A percentile compares a stretch with the other conserved stretches of the same genome.
Conservation (phyloP, 2,113 vertebrate species). For the Zosterops pallidus region DNA sequence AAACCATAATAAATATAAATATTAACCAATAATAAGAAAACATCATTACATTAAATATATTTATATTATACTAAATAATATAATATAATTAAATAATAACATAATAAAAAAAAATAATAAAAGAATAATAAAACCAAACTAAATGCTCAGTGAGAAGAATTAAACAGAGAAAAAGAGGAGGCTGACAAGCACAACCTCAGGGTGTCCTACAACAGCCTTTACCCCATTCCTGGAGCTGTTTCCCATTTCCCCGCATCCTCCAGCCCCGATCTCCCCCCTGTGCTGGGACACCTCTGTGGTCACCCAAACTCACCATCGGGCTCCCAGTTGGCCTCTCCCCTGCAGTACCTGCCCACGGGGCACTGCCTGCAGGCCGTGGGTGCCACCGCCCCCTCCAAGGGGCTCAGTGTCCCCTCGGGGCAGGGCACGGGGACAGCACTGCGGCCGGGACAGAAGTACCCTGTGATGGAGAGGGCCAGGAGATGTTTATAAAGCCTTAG, state of each 20-base stretch:
- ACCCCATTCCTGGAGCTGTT: accelerated
- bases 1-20: too few species aligned
- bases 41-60: background rate
- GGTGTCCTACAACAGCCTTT: background rate
- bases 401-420: constrained; percentile 80
- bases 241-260: background rate
- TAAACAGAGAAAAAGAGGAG: background rate
- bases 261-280: background rate
- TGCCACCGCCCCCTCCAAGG: constrained; percentile 72
- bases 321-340: constrained; percentile 75
- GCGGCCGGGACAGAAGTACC: constrained; percentile 80
- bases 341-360: constrained; percentile 82
- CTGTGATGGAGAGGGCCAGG: constrained; percentile 39
- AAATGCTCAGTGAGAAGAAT: background rate
- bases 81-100: background rate
- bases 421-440: constrained; percentile 77
- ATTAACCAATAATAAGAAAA: too few species aligned
- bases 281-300: too few species aligned
- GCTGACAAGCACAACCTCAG: background rate
- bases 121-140: background rate
- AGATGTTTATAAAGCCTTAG: background rate
- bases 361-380: constrained; percentile 79
- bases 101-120: background rate
- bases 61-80: too few species aligned
- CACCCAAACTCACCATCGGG: constrained; percentile 78